Evolutionary conservation across 2,797 vertebrate species (phyloP).

Genomic region (Okamejei kenojei): DNA sequence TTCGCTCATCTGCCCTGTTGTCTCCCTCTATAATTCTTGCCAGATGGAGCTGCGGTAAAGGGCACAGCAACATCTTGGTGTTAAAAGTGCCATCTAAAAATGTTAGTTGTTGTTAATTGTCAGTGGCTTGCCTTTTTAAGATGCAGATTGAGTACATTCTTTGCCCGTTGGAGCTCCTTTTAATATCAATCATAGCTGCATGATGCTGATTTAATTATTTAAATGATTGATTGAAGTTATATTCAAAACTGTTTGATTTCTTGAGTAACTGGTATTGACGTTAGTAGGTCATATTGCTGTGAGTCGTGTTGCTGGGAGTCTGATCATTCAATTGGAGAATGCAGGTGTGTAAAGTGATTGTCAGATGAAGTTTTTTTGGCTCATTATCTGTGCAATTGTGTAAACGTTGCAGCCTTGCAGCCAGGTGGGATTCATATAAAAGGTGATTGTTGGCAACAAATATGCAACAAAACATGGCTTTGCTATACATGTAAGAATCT

Average conservation of each 20-base stretch:
- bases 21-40: background rate
- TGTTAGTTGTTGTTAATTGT: background rate
- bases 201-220: constrained; percentile 45
- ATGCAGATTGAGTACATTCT: constrained; percentile 45
- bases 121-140: constrained; percentile 13
- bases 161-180: constrained; percentile 49
- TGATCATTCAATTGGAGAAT: background rate
- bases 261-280: constrained; percentile 44
- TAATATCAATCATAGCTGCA: constrained; percentile 50
- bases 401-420: constrained; percentile 36
- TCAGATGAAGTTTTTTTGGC: constrained; percentile 6
- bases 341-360: background rate
- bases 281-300: constrained; percentile 43
- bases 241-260: constrained; percentile 49
- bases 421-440: constrained; percentile 40
- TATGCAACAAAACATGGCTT: background rate
- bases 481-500: constrained; percentile 38
- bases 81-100: background rate
- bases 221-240: constrained; percentile 39
- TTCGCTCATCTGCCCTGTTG: background rate
- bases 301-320: background rate
- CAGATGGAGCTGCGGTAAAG: background rate
- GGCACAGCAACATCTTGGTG: background rate
- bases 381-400: background rate
- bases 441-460: constrained; percentile 48